Conservation (phyloP, 2,113 vertebrate genomes). For the Tringa solitaria region DNA sequence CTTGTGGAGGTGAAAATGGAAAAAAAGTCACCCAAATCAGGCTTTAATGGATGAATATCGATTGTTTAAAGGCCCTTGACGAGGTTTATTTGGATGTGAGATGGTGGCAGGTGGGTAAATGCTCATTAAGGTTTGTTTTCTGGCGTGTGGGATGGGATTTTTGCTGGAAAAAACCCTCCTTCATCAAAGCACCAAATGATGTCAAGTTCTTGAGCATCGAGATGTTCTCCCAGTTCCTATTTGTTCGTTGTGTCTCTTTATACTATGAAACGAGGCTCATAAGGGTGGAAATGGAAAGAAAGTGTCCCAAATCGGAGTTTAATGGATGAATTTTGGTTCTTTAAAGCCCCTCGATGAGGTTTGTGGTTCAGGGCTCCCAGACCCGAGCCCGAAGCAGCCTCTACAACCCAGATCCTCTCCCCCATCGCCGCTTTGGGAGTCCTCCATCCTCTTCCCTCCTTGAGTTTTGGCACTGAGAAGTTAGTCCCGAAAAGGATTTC, state of each 20-base stretch:
- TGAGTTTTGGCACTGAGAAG: not conserved
- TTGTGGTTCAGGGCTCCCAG: not conserved
- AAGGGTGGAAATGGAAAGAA: fast-evolving
- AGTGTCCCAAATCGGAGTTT: fast-evolving
- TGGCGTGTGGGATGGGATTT: not conserved
- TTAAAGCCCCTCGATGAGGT: not conserved
- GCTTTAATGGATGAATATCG: fast-evolving
- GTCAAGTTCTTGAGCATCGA: fast-evolving
- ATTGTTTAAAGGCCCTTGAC: not conserved
- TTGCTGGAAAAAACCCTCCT: not conserved
- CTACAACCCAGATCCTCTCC: not conserved
- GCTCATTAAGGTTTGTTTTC: not conserved
- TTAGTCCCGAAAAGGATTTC: fast-evolving
- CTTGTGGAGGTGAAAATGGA: fast-evolving
- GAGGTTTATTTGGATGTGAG: not conserved
- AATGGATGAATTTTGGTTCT: fast-evolving
- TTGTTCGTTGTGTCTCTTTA: too few relatives aligned
- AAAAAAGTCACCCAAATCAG: fast-evolving
- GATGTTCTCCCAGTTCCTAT: fast-evolving
- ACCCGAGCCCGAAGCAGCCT: not conserved
- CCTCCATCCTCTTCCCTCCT: not conserved
- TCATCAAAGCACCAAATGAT: not conserved
- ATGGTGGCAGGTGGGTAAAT: fast-evolving
- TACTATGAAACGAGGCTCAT: fast-evolving
- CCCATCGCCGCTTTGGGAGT: fast-evolving